These are phyloP conservation scores for Rotaria sp. DNA, from an alignment of 2,888 invertebrate species.

Conservation along the genomic window DNA sequence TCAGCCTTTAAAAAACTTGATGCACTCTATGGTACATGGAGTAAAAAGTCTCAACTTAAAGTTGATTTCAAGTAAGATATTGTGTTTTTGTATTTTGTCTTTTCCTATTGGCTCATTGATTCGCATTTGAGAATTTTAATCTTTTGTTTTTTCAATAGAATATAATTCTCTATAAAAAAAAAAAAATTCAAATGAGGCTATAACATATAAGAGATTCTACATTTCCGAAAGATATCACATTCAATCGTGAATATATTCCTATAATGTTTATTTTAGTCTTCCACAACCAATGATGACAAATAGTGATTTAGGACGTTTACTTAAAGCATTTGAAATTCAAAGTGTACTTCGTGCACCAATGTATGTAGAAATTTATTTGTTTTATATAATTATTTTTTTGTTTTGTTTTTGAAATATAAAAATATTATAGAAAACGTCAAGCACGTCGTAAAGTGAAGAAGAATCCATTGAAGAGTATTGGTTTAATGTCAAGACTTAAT, in stretches of 20 bases:
- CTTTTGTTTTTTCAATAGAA: no score
- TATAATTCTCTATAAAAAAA: no score
- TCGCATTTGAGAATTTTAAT: background rate
- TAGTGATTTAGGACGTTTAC: constrained; percentile 80
- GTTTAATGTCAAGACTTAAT: constrained; percentile 80
- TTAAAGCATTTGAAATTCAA: constrained; percentile 90
- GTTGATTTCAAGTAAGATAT: constrained; percentile 66
- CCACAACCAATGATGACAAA: constrained; percentile 96
- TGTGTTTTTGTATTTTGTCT: constrained; percentile 57
- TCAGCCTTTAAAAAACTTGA: constrained; percentile 87
- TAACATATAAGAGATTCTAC: no score
- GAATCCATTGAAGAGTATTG: constrained; percentile 83
- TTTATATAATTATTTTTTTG: background rate
- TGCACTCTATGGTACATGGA: constrained; percentile 88
- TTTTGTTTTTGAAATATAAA: background rate
- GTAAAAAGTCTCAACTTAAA: constrained; percentile 70
- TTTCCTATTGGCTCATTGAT: background rate
- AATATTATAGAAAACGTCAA: constrained; percentile 65
- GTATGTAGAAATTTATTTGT: constrained; percentile 39
- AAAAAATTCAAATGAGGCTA: no score
- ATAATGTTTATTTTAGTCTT: constrained; percentile 57
- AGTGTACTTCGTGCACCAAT: constrained; percentile 68
- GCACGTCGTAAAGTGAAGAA: constrained; percentile 75
- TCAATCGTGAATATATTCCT: no score
- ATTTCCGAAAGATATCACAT: no score